A percentile compares a stretch with the other conserved stretches of the same genome.
Evolutionary conservation across 2,113 vertebrate species (phyloP).

Genomic region (Gyps fulvus): DNA sequence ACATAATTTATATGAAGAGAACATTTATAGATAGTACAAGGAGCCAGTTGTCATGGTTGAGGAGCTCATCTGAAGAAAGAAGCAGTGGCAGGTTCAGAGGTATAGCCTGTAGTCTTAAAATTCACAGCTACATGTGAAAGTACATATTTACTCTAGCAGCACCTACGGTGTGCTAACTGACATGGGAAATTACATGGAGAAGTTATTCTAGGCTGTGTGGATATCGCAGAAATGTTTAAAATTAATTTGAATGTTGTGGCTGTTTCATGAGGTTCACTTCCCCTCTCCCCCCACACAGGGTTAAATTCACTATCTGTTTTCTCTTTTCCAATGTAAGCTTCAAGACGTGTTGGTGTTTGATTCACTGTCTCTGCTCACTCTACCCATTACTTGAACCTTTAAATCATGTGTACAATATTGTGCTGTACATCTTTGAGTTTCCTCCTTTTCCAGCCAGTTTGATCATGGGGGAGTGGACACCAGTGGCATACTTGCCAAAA

Average conservation of each 20-base stretch:
- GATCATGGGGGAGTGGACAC: neutral
- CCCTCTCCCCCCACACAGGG: rapidly evolving
- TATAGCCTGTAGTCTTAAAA: neutral
- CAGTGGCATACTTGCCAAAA: neutral
- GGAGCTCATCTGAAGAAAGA: neutral
- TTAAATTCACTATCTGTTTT: neutral
- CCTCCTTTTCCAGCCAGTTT: neutral
- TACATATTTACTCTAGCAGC: neutral
- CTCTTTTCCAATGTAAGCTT: neutral
- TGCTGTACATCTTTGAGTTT: neutral
- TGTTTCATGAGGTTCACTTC: neutral
- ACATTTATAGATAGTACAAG: neutral
- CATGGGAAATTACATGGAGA: neutral
- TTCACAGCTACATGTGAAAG: neutral
- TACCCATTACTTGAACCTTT: rapidly evolving
- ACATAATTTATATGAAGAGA: neutral
- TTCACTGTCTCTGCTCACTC: neutral
- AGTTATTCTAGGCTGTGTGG: neutral
- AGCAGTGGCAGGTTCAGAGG: neutral
- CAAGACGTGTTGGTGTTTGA: neutral
- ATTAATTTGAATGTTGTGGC: neutral
- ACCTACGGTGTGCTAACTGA: neutral
- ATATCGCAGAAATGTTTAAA: neutral
- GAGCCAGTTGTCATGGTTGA: neutral
- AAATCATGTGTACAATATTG: rapidly evolving